Evolutionary conservation across 2,888 invertebrate species (phyloP).

Genomic region (Blomia tropicalis): DNA sequence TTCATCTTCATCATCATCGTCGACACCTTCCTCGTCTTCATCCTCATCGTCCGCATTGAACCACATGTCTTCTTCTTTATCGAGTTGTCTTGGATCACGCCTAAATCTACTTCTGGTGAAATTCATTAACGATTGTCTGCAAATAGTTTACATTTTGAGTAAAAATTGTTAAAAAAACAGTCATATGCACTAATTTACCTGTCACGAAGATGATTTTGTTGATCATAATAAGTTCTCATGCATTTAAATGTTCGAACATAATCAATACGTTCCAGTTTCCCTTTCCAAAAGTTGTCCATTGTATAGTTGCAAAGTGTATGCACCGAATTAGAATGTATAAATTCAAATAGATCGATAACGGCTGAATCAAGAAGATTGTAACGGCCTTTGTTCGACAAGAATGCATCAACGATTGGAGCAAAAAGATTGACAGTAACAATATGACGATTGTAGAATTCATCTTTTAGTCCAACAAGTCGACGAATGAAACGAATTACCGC

Average conservation of each 20-base stretch:
- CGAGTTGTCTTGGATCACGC: slow-evolving; percentile 77
- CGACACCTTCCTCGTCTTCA: slow-evolving; percentile 48
- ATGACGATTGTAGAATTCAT: slow-evolving; percentile 94
- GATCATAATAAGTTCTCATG: slow-evolving; percentile 71
- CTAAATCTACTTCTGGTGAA: slow-evolving; percentile 49
- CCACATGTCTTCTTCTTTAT: slow-evolving; percentile 98
- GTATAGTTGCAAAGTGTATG: slow-evolving; percentile 54
- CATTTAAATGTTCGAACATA: slow-evolving; percentile 97
- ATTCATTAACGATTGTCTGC: slow-evolving; percentile 23
- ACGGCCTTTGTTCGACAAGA: slow-evolving; percentile 85
- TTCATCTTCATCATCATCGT: slow-evolving; percentile 33
- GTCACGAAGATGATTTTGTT: slow-evolving; percentile 59
- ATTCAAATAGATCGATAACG: slow-evolving; percentile 97
- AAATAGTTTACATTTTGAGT: slow-evolving; percentile 11
- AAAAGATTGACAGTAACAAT: slow-evolving; percentile 86
- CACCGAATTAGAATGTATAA: slow-evolving; percentile 59
- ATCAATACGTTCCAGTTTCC: slow-evolving; percentile 71
- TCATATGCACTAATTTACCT: slow-evolving; percentile 37
- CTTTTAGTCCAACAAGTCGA: slow-evolving; percentile 88
- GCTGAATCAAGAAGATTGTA: slow-evolving; percentile 98
- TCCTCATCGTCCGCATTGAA: slow-evolving; percentile 92
- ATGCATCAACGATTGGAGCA: slow-evolving; percentile 87
- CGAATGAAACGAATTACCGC: slow-evolving; percentile 90
- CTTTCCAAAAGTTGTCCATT: slow-evolving; percentile 83
- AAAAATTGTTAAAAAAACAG: slow-evolving; percentile 50